Evolutionary conservation across 2,113 vertebrate species (phyloP), one percentile per base, ranked within the genome.

Genomic region (Apodemus sylvaticus): DNA sequence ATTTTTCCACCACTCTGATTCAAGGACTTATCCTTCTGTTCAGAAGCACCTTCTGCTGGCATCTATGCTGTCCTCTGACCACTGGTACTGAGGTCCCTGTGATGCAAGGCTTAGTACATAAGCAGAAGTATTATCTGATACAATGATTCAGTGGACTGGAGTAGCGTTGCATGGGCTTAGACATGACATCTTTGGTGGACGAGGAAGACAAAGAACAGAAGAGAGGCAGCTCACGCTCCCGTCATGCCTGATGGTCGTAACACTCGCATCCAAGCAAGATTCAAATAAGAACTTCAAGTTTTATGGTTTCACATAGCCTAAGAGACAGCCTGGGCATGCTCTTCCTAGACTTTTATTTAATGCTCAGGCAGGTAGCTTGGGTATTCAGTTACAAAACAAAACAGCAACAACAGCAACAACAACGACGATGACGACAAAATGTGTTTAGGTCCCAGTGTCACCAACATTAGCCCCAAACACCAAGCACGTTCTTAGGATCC

Each of bases 91-190:
- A 73, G 31, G 2, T 87, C 53, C 24, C 34, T 66, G 39, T 39
- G 39, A 31, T 34, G 42, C 34, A 3, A 0, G 14, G 9, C 9
- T 36, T 5, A 26, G 11, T 1, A 16, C 42, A 11, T 26, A 29
- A 64, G 68, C 20, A 48, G 13, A 6, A 86, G 55, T 0, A 7
- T 10, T 22, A 13, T 55, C 1, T 1, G 20, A 53, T 48, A 22
- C 51, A 11, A 7, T 36, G 45, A 78, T 26, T 5, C 20, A 16
- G 3, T 64, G 42, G 26, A 14, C 26, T 39, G 68, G 17, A 73
- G 53, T 86, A 29, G 3, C 22, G 48, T 3, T 13, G 14, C 24
- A 5, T 31, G 11, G 53, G 29, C 22, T 85, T 20, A 34, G 3
- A 36, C 5, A 29, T 24, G 10, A 16, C 3, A 5, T 45, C 16